Conservation (phyloP, 2,888 invertebrate species). For the Eupithecia subfuscata region DNA sequence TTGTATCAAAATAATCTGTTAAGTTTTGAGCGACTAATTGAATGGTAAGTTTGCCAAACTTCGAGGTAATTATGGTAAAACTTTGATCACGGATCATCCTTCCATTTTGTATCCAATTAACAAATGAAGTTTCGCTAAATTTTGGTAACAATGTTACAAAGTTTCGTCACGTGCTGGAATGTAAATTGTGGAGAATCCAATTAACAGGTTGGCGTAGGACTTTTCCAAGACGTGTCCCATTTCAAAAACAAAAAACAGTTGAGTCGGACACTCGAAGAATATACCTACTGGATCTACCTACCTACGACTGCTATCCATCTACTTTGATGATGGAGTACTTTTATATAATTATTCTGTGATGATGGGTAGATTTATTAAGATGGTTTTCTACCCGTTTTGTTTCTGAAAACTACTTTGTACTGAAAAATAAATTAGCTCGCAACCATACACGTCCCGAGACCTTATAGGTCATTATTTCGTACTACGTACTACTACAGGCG, state of each 20-base stretch:
- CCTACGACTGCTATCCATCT: too few species aligned
- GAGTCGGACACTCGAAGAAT: neutral
- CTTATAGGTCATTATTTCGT: too few species aligned
- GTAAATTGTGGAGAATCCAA: slow-evolving; percentile 70
- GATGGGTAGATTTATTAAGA: neutral
- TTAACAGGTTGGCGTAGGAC: slow-evolving; percentile 58
- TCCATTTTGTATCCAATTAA: slow-evolving; percentile 33
- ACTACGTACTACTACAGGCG: too few species aligned
- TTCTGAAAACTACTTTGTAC: too few species aligned
- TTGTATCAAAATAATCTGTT: slow-evolving; percentile 3
- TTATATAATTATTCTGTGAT: neutral
- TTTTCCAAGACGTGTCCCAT: slow-evolving; percentile 3
- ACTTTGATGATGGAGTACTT: too few species aligned
- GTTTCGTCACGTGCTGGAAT: slow-evolving; percentile 65
- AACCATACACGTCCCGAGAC: too few species aligned
- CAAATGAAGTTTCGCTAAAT: slow-evolving; percentile 33
- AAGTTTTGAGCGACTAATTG: neutral
- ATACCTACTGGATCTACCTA: neutral
- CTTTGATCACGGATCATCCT: slow-evolving; percentile 19
- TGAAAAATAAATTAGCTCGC: too few species aligned
- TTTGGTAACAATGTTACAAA: slow-evolving; percentile 6
- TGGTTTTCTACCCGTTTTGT: neutral
- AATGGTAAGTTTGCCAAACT: slow-evolving; percentile 11
- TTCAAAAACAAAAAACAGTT: neutral
- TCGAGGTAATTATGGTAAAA: slow-evolving; percentile 13